These are phyloP conservation scores for Macrochelys suwanniensis DNA, from an alignment of 2,797 vertebrate species.

Conservation along the genomic window DNA sequence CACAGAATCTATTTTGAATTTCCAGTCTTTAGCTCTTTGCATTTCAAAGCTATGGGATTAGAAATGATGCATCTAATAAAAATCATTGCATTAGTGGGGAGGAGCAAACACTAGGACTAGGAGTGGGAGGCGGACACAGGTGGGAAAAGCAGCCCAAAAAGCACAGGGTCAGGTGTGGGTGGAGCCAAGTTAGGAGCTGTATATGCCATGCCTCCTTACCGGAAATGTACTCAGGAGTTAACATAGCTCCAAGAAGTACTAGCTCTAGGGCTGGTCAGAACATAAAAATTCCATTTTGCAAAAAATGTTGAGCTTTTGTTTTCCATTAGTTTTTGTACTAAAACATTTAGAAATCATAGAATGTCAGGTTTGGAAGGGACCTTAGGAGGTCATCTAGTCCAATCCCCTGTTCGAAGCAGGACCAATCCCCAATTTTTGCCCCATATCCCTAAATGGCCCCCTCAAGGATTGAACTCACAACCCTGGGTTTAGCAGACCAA, in stretches of 20 bases:
- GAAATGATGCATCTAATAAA: not conserved
- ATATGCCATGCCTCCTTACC: not conserved
- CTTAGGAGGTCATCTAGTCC: no score
- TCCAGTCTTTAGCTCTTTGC: not conserved
- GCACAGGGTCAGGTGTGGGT: not conserved
- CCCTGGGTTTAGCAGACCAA: no score
- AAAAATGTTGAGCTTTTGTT: not conserved
- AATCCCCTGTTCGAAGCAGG: no score
- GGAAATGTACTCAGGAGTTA: not conserved
- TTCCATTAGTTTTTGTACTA: not conserved
- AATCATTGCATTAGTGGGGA: not conserved
- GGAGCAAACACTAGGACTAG: not conserved
- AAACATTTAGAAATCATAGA: no score
- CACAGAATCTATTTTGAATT: not conserved
- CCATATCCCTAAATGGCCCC: no score
- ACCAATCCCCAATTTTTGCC: no score
- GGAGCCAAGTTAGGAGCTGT: not conserved
- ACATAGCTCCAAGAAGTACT: not conserved
- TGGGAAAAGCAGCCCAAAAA: conserved; percentile 8
- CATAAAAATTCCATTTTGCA: not conserved
- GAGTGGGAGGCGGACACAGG: not conserved
- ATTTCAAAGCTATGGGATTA: not conserved
- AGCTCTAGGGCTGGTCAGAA: not conserved
- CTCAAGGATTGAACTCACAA: no score
- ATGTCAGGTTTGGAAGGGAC: no score